phyloP scores from a whole-genome alignment of 2,797 vertebrate genomes.

The Ctenosaura bakeri region DNA sequence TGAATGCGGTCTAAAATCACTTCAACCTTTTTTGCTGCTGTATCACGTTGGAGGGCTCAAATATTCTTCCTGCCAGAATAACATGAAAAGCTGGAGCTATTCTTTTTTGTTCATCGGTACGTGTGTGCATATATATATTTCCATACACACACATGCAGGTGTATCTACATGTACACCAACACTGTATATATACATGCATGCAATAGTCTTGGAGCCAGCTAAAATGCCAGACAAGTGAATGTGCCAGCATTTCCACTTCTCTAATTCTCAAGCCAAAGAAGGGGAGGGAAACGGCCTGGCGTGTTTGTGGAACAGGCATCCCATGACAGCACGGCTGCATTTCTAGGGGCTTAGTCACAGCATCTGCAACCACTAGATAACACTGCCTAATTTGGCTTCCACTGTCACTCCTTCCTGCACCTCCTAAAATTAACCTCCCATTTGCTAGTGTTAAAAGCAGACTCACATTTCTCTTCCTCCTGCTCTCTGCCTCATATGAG shows the following conservation, averaged over 20 bases:
- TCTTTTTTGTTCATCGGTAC: neutral
- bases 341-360: neutral
- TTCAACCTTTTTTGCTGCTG: neutral
- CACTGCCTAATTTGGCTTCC: neutral
- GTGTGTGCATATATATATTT: too few species aligned
- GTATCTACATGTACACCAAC: too few species aligned
- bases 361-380: neutral
- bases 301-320: neutral
- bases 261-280: neutral
- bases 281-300: neutral
- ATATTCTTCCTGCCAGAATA: neutral
- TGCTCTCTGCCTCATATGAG: neutral
- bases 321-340: neutral
- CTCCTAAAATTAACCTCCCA: neutral
- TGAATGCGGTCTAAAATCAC: neutral
- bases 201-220: neutral
- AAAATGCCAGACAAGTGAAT: neutral
- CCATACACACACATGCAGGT: too few species aligned
- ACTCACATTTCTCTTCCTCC: too few species aligned
- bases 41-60: neutral
- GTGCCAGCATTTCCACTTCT: neutral
- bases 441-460: neutral
- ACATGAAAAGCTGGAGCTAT: neutral
- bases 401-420: fast-evolving
- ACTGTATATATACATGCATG: too few species aligned